Evolutionary conservation across 2,113 vertebrate species (phyloP).

Genomic region (Ailuropoda melanoleuca): DNA sequence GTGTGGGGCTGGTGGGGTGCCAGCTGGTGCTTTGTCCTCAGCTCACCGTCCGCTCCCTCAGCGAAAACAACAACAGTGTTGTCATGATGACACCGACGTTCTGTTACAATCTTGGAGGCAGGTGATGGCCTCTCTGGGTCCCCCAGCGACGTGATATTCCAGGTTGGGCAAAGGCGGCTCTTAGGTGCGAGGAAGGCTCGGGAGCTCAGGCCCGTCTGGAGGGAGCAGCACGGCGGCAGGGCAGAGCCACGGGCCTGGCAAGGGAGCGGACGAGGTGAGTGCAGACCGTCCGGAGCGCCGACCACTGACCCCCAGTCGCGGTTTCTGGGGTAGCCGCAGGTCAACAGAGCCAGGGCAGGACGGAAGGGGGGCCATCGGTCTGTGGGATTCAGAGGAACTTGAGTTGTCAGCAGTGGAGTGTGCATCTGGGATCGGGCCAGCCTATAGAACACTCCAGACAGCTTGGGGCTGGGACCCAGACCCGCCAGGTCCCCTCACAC

Average conservation of each 20-base stretch:
- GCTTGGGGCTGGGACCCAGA: background rate
- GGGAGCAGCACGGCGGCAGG: background rate
- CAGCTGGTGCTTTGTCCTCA: background rate
- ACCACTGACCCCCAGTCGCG: accelerated
- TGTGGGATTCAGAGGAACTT: background rate
- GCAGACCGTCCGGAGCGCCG: background rate
- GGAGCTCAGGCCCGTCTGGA: background rate
- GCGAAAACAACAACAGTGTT: too few relatives aligned
- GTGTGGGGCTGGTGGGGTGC: too few relatives aligned
- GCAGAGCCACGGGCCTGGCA: background rate
- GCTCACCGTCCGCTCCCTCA: background rate
- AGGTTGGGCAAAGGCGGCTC: background rate
- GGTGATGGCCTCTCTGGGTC: background rate
- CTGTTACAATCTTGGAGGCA: background rate
- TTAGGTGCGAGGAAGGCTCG: background rate
- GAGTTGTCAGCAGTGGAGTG: background rate
- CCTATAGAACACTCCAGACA: background rate
- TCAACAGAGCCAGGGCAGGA: background rate
- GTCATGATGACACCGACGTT: background rate
- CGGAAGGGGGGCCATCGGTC: accelerated
- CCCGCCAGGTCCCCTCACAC: background rate
- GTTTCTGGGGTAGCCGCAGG: background rate
- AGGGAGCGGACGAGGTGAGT: background rate
- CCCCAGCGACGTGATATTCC: background rate
- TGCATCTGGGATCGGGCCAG: background rate